Conservation (phyloP, 2,888 invertebrate species). For the Heterodera filipjevi region DNA sequence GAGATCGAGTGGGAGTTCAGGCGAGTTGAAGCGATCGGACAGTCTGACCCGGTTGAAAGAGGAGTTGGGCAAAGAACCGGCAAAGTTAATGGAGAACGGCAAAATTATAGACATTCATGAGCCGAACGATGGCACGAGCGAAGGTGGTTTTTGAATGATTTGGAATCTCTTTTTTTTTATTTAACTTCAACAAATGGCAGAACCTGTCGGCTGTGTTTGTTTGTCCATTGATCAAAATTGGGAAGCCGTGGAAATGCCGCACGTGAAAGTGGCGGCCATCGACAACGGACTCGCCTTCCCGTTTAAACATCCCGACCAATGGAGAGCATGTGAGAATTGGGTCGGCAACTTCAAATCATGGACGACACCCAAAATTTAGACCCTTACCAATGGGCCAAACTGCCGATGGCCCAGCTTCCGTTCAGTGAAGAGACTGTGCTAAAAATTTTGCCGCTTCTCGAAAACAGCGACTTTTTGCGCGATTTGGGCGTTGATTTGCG, state of each 20-base stretch:
- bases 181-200: no score
- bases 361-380: conserved; percentile 71
- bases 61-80: conserved; percentile 1
- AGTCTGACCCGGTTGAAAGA: background rate
- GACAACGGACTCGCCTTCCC: conserved; percentile 98
- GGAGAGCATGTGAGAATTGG: conserved; percentile 79
- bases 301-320: conserved; percentile 99
- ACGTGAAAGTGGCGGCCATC: conserved; percentile 84
- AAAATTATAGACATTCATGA: conserved; percentile 43
- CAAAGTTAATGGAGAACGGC: conserved; percentile 31
- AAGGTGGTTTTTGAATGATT: background rate
- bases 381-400: conserved; percentile 99
- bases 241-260: conserved; percentile 56
- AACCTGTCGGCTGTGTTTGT: background rate
- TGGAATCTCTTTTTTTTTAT: no score
- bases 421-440: conserved; percentile 91
- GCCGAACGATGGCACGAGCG: background rate
- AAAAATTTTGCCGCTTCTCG: conserved; percentile 84
- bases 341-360: no score
- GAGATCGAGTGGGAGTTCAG: background rate
- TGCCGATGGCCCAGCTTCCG: conserved; percentile 92
- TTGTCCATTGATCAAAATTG: conserved; percentile 46
- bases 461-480: conserved; percentile 96
- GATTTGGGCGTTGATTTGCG: conserved; percentile 88
- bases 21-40: background rate